Percentiles rank a stretch among this genome's conserved stretches.
Conservation (phyloP, 2,888 invertebrate species). For the Volucella zonaria region DNA sequence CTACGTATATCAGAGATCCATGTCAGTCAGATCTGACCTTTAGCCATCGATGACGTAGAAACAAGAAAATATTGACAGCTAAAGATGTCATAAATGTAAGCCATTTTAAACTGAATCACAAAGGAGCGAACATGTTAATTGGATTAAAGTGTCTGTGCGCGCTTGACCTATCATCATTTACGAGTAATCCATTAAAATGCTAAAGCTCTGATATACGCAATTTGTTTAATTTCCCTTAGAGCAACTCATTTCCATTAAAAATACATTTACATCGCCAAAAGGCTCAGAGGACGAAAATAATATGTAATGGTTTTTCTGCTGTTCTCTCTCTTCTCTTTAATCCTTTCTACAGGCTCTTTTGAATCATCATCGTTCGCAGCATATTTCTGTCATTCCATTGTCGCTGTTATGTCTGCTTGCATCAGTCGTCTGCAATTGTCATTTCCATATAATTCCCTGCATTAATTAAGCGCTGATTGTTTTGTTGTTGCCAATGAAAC, state of each 20-base stretch:
- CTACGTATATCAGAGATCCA: no score
- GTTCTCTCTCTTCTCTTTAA: not conserved
- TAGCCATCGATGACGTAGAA: no score
- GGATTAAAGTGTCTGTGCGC: slow-evolving; percentile 17
- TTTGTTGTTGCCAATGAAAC: slow-evolving; percentile 8
- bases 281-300: not conserved
- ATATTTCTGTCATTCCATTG: slow-evolving; percentile 17
- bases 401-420: slow-evolving; percentile 10
- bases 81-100: not conserved
- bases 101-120: not conserved
- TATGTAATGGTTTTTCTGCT: not conserved
- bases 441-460: slow-evolving; percentile 31
- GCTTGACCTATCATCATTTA: slow-evolving; percentile 15
- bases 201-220: slow-evolving; percentile 1
- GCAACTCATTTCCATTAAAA: slow-evolving; percentile 24
- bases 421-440: slow-evolving; percentile 33
- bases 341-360: not conserved
- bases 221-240: not conserved
- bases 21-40: no score
- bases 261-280: slow-evolving; percentile 10
- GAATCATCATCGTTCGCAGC: slow-evolving; percentile 1
- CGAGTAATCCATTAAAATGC: not conserved
- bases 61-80: no score
- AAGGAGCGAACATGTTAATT: slow-evolving; percentile 13
- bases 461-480: slow-evolving; percentile 32